Percentiles rank a stretch among this genome's conserved stretches.
Conservation (phyloP, 2,797 vertebrate genomes). For the Aldrovandia affinis region DNA sequence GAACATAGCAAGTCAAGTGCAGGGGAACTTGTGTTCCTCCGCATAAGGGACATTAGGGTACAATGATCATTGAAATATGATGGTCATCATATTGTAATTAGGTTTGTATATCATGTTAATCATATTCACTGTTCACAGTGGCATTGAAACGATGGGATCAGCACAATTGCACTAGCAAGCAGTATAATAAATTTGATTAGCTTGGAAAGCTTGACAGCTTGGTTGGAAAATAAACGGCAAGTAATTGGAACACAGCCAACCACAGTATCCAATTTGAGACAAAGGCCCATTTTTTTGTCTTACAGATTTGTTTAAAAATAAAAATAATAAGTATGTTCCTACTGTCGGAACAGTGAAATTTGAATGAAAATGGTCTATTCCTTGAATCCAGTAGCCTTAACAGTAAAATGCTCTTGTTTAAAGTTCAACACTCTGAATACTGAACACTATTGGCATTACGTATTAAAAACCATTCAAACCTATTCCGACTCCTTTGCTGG, state of each 20-base stretch:
- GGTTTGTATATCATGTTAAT: slow-evolving; percentile 9
- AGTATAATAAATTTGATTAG: background rate
- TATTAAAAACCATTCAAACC: slow-evolving; percentile 57
- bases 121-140: background rate
- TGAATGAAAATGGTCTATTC: too few species aligned
- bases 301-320: too few species aligned
- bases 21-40: background rate
- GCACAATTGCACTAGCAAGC: background rate
- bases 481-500: slow-evolving; percentile 59
- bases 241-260: background rate
- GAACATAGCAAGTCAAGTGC: background rate
- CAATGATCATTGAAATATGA: background rate
- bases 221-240: background rate
- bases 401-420: too few species aligned
- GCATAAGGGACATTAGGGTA: background rate
- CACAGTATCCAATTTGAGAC: background rate
- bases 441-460: too few species aligned
- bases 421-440: too few species aligned
- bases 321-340: too few species aligned
- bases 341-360: too few species aligned
- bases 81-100: background rate
- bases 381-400: too few species aligned
- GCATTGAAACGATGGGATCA: background rate
- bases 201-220: too few species aligned
- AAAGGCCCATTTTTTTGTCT: too few species aligned